Percentiles rank a stretch among this genome's conserved stretches.
Evolutionary conservation across 1,140 invertebrate species (phyloP).

Genomic region (Sminthurides bifidus): DNA sequence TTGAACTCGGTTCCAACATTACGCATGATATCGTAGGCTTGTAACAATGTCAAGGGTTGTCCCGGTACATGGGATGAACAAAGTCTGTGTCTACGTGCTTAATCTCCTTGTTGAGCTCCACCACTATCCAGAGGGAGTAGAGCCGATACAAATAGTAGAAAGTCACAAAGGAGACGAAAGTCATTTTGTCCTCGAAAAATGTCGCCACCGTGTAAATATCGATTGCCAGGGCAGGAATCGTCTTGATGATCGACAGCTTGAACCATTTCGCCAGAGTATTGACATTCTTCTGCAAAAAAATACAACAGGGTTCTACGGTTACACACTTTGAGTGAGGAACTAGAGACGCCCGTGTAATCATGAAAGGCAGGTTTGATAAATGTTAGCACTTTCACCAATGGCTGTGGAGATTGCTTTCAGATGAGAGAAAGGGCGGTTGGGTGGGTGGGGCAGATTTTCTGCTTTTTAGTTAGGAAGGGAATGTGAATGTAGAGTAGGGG

Average conservation of each 20-base stretch:
- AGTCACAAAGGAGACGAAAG: constrained; percentile 1
- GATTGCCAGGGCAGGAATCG: not conserved
- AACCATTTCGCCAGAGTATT: not conserved
- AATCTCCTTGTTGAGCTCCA: constrained; percentile 13
- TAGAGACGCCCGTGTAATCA: too few relatives aligned
- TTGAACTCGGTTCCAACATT: too few relatives aligned
- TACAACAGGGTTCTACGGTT: too few relatives aligned
- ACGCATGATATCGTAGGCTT: too few relatives aligned
- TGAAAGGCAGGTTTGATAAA: not conserved
- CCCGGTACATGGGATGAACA: constrained; percentile 8
- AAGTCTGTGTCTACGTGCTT: constrained; percentile 4
- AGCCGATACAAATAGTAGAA: constrained; percentile 16
- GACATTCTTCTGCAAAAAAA: constrained; percentile 1
- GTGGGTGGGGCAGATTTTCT: not conserved
- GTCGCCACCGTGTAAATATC: not conserved
- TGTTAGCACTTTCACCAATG: not conserved
- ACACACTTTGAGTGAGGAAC: too few relatives aligned
- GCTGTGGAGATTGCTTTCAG: not conserved
- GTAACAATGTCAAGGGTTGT: not conserved
- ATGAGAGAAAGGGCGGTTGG: not conserved
- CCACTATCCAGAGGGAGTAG: constrained; percentile 14
- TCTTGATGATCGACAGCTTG: not conserved
- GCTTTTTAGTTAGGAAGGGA: not conserved
- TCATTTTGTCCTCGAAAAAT: constrained; percentile 6
- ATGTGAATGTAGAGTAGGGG: not conserved